Base-by-base conservation (phyloP, 1,140 invertebrate genomes). In the Pachypeltis micranthus region DNA sequence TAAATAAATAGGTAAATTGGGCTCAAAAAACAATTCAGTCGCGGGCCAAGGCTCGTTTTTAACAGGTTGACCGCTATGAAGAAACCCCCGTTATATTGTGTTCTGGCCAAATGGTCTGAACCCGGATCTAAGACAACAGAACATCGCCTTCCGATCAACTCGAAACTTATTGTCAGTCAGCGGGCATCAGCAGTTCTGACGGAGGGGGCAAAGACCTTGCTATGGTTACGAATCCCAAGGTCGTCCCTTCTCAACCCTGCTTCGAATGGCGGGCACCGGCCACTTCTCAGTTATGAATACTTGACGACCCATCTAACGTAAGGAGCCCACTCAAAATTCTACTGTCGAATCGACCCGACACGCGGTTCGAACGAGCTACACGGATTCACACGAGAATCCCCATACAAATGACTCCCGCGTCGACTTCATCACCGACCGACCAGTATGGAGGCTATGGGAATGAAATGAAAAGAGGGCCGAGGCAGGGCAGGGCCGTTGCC, bases 201-300 rank as follows among this genome's bases (percentile, higher is more conserved):
- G n/a, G n/a, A n/a, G n/a, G n/a, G 44, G 44, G 44, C 44, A 47
- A 47, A 47, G 44, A 47, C 44, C 44, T 47, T 47, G 44, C n/a
- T 47, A 47, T 47, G 24, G 44, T 47, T 47, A 47, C 44, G 44
- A 47, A 47, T 47, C 24, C n/a, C 44, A 47, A 47, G 44, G 44
- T 47, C 44, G 44, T 47, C 24, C 24, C 44, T n/a, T 47, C 44
- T n/a, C n/a, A 47, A 47, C n/a, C n/a, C n/a, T n/a, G n/a, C n/a
- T n/a, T n/a, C n/a, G n/a, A n/a, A n/a, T n/a, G n/a, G n/a, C n/a
- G n/a, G n/a, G n/a, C n/a, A n/a, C n/a, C n/a, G n/a, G n/a, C n/a
- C n/a, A n/a, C n/a, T 47, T 19, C 44, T 47, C 44, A 23, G 24
- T 47, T 47, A 47, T 47, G 44, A 47, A 47, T 47, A 47, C n/a